A percentile compares a stretch with the other conserved stretches of the same genome.
phyloP scores from a whole-genome alignment of 2,797 vertebrate species.

The Anguilla anguilla region DNA sequence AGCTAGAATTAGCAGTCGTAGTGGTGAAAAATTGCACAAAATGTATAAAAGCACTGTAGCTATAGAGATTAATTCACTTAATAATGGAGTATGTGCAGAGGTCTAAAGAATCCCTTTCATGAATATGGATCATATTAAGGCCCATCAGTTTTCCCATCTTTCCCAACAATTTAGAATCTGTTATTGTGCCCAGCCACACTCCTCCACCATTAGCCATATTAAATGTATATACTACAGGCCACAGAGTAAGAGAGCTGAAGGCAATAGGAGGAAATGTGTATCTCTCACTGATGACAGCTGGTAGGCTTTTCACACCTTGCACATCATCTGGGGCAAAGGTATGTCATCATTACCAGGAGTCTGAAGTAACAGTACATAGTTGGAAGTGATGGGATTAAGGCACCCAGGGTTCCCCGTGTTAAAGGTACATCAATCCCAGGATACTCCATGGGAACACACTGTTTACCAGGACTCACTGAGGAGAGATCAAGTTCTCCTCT shows the following conservation, averaged over 20 bases:
- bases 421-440: not conserved
- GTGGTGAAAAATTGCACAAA: not conserved
- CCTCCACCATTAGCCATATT: not conserved
- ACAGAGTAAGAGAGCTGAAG: not conserved
- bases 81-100: not conserved
- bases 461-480: too few relatives aligned
- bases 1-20: not conserved
- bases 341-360: not conserved
- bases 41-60: not conserved
- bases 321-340: not conserved
- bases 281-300: not conserved
- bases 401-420: not conserved
- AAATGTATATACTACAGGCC: not conserved
- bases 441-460: not conserved
- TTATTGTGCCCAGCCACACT: not conserved
- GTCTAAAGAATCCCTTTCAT: too few relatives aligned
- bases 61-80: not conserved
- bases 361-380: not conserved
- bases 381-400: not conserved
- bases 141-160: not conserved
- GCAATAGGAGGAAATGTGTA: not conserved
- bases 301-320: not conserved
- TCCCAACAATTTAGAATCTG: not conserved
- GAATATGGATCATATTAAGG: not conserved
- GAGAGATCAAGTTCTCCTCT: too few relatives aligned